Conservation (phyloP, 2,113 vertebrate genomes). For the Hirundichthys speculiger region DNA sequence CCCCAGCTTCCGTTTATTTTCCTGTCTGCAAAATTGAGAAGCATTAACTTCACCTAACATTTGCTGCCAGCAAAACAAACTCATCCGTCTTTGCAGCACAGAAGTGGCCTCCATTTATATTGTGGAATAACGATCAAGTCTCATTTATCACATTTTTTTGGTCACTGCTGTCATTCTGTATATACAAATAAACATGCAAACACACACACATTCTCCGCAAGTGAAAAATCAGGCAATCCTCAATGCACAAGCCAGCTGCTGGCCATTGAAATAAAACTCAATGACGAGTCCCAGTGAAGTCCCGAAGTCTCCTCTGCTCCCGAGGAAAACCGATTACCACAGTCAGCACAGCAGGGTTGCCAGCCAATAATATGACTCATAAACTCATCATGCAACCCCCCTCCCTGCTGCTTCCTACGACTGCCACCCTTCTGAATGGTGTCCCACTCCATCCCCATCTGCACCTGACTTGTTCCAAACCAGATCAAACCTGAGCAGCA, state of each 20-base stretch:
- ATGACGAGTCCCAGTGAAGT: slow-evolving; percentile 45
- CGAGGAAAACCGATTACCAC: slow-evolving; percentile 69
- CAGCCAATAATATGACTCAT: slow-evolving; percentile 75
- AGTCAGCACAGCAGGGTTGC: slow-evolving; percentile 63
- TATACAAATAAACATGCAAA: slow-evolving; percentile 37
- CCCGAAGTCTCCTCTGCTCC: slow-evolving; percentile 44
- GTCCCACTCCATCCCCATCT: slow-evolving; percentile 55
- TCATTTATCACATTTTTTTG: slow-evolving; percentile 34
- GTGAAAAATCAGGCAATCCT: slow-evolving; percentile 33
- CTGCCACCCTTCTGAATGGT: slow-evolving; percentile 25
- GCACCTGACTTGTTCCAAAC: slow-evolving; percentile 38
- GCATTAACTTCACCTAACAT: slow-evolving; percentile 24
- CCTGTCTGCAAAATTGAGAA: slow-evolving; percentile 32
- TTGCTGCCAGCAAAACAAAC: slow-evolving; percentile 42
- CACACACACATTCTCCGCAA: slow-evolving; percentile 15
- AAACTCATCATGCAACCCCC: slow-evolving; percentile 56
- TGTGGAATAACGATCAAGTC: slow-evolving; percentile 19
- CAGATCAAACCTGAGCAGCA: slow-evolving; percentile 38
- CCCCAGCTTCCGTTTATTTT: background rate
- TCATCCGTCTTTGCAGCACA: slow-evolving; percentile 50
- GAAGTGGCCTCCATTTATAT: slow-evolving; percentile 9
- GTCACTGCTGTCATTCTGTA: slow-evolving; percentile 18
- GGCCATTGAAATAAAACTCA: slow-evolving; percentile 53
- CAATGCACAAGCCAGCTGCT: slow-evolving; percentile 55
- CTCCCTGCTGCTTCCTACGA: slow-evolving; percentile 40